phyloP scores from a whole-genome alignment of 2,113 vertebrate genomes.

The Orthonyx spaldingii region DNA sequence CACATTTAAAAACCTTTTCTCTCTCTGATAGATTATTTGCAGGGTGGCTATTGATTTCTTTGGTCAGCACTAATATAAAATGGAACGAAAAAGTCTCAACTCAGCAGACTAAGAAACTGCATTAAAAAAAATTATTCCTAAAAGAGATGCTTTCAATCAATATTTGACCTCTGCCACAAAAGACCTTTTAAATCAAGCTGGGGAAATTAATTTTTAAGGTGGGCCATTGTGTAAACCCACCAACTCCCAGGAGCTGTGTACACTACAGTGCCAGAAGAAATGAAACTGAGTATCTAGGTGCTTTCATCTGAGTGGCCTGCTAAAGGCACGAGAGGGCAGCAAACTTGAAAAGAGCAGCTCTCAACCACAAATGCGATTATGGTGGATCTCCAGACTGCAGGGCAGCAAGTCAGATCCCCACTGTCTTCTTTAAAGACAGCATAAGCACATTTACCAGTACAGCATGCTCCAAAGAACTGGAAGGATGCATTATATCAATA shows the following conservation, averaged over 20 bases:
- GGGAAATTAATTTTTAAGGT: conserved; percentile 18
- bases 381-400: background rate
- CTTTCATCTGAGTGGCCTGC: background rate
- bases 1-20: background rate
- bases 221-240: background rate
- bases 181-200: background rate
- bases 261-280: background rate
- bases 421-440: background rate
- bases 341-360: background rate
- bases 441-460: background rate
- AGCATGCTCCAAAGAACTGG: background rate
- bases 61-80: conserved; percentile 10
- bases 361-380: background rate
- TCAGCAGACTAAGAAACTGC: conserved; percentile 3
- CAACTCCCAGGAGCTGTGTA: background rate
- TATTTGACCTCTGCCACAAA: conserved; percentile 10
- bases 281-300: background rate
- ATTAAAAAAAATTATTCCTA: conserved; percentile 1
- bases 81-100: conserved; percentile 13
- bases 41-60: conserved; percentile 32
- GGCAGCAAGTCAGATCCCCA: background rate
- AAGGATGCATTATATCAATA: background rate
- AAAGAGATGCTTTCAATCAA: background rate
- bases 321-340: conserved; percentile 8
- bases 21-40: conserved; percentile 18